These are phyloP conservation scores for Urocitellus parryii DNA, from an alignment of 2,113 vertebrate genomes.

Conservation along the genomic window DNA sequence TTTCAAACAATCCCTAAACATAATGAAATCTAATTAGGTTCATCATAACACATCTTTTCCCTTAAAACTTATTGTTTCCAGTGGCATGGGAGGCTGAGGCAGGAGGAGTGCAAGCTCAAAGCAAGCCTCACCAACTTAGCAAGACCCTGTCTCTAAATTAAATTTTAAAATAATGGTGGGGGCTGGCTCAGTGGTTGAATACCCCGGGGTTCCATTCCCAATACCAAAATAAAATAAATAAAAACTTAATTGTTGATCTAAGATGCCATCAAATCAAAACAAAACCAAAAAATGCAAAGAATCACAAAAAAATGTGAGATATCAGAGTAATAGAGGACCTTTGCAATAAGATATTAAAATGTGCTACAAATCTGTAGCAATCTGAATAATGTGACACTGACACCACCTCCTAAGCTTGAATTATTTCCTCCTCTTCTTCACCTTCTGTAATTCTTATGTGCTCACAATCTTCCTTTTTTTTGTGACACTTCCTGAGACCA, in stretches of 20 bases:
- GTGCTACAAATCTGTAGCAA: not conserved
- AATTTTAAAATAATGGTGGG: too few relatives aligned
- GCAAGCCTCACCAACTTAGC: too few relatives aligned
- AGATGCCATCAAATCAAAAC: conserved; percentile 6
- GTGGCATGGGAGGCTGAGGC: too few relatives aligned
- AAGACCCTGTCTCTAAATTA: too few relatives aligned
- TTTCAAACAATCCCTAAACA: not conserved
- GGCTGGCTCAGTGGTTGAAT: too few relatives aligned
- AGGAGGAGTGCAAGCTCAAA: too few relatives aligned
- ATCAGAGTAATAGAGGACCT: not conserved
- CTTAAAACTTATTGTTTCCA: not conserved
- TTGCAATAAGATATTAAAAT: not conserved
- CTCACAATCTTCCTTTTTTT: not conserved
- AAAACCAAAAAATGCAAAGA: not conserved
- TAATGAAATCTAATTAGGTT: not conserved
- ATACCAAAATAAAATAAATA: too few relatives aligned
- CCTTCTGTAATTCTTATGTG: not conserved
- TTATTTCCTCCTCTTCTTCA: not conserved
- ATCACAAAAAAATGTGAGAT: not conserved
- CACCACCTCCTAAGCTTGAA: not conserved
- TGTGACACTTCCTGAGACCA: not conserved
- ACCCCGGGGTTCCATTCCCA: too few relatives aligned
- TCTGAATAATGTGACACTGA: not conserved
- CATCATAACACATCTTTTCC: not conserved
- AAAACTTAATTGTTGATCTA: not conserved